Evolutionary conservation across 2,888 invertebrate species (phyloP), one percentile per base, ranked within the genome.

Genomic region (Calliopum simillimum): DNA sequence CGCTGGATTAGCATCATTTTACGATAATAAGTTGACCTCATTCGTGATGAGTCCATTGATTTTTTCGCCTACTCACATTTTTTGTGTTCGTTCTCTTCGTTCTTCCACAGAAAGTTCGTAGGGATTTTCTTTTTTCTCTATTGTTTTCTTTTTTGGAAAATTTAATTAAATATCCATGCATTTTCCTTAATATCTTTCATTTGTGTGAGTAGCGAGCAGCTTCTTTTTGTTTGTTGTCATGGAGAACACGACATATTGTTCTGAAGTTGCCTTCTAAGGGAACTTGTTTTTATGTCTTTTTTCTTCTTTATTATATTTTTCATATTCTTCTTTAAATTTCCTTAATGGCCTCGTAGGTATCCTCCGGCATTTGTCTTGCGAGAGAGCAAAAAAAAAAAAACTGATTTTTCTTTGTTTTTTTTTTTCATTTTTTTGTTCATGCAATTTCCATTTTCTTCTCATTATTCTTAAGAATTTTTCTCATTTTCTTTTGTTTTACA

Each of bases 381-480:
- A 2, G 33, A 51, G 5, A 51, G 16, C 3, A 14, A 51, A 51
- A 19, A 8, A 49, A n/a, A n/a, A 21, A 51, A 51, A 51, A 11
- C 5, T 12, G 41, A 47, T 3, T 25, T 23, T 58, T 59, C 33
- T 4, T 0, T 2, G 1, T 4, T 33, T 33, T 4, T 6, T 4
- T 33, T 33, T 4, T 6, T 33, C 6, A 2, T 33, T 33, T 33
- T 59, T 59, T 12, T 21, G 16, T 25, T 21, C 67, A 67, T 58
- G 58, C 41, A 49, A 67, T 67, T 67, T 67, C 49, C 58, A 67
- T 67, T 67, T 67, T 67, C 59, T 49, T 59, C 51, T 59, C 67
- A 67, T 67, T 67, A 67, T 67, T 46, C 47, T 14, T 44, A 19
- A 11, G 11, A 49, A 53, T 53, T 53, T 49, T 53, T 53, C 23